Conservation (phyloP, 1,140 invertebrate genomes). For the Pseudoatta argentina region DNA sequence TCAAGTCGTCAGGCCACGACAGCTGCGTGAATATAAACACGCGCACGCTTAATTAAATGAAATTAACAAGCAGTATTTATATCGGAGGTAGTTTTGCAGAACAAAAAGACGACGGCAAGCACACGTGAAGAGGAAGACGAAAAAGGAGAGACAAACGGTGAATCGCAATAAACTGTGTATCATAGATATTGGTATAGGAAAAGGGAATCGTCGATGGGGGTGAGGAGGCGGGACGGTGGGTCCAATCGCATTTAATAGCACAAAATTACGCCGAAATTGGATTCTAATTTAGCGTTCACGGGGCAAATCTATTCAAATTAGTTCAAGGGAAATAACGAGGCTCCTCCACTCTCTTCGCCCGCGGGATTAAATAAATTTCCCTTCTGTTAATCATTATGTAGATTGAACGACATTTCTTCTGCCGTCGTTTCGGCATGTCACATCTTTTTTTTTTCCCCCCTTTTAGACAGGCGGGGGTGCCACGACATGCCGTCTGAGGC, state of each 20-base stretch:
- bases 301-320: slow-evolving; percentile 86
- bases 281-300: slow-evolving; percentile 85
- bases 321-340: slow-evolving; percentile 82
- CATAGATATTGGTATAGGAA: slow-evolving; percentile 6
- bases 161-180: slow-evolving; percentile 3
- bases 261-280: slow-evolving; percentile 86
- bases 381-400: slow-evolving; percentile 86
- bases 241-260: slow-evolving; percentile 85
- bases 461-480: background rate
- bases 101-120: slow-evolving; percentile 2
- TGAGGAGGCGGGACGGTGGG: slow-evolving; percentile 7
- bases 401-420: slow-evolving; percentile 84
- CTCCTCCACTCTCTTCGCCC: slow-evolving; percentile 61
- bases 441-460: slow-evolving; percentile 20
- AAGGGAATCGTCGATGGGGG: background rate
- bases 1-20: background rate
- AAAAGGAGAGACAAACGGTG: background rate
- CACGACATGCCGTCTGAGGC: slow-evolving; percentile 33
- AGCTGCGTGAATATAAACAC: background rate
- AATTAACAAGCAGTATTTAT: slow-evolving; percentile 42
- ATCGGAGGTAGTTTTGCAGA: slow-evolving; percentile 17
- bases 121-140: background rate
- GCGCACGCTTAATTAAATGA: slow-evolving; percentile 39
- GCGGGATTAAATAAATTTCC: slow-evolving; percentile 85
- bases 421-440: slow-evolving; percentile 48